phyloP scores from a whole-genome alignment of 1,140 invertebrate species.

The Drosophila bipectinata region DNA sequence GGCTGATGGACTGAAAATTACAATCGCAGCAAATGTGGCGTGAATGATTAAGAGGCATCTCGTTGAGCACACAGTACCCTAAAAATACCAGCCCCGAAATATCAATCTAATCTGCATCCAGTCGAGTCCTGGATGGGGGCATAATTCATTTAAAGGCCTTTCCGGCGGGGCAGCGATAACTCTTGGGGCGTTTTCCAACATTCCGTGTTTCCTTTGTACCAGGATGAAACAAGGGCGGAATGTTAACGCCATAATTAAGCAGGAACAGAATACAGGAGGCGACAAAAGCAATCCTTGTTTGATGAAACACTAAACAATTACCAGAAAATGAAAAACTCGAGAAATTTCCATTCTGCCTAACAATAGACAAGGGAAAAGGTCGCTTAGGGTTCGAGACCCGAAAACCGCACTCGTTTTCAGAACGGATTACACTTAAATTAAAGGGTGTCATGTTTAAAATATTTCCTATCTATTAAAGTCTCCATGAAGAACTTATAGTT shows the following conservation, averaged over 20 bases:
- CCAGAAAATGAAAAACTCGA: slow-evolving; percentile 43
- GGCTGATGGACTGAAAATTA: slow-evolving; percentile 42
- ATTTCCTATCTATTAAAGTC: not conserved
- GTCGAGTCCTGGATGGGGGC: not conserved
- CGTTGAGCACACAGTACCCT: slow-evolving; percentile 4
- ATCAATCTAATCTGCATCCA: slow-evolving; percentile 28
- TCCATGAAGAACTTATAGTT: not conserved
- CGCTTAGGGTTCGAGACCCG: slow-evolving; percentile 2
- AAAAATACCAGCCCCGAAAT: not conserved
- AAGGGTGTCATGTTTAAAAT: no score
- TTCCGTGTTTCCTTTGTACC: slow-evolving; percentile 13
- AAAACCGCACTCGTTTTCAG: slow-evolving; percentile 18
- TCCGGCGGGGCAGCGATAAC: slow-evolving; percentile 11
- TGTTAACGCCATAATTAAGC: slow-evolving; percentile 58
- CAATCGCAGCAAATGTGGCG: slow-evolving; percentile 48
- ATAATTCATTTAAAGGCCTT: slow-evolving; percentile 29
- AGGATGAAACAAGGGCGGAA: slow-evolving; percentile 37
- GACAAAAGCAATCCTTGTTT: slow-evolving; percentile 51
- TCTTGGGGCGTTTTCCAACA: slow-evolving; percentile 24
- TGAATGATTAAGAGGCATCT: slow-evolving; percentile 50
- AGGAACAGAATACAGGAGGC: slow-evolving; percentile 42
- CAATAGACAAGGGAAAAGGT: slow-evolving; percentile 53
- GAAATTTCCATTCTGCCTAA: slow-evolving; percentile 43
- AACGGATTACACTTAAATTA: not conserved
- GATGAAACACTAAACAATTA: slow-evolving; percentile 56